phyloP scores from a whole-genome alignment of 2,113 vertebrate species.

The Elgaria multicarinata region DNA sequence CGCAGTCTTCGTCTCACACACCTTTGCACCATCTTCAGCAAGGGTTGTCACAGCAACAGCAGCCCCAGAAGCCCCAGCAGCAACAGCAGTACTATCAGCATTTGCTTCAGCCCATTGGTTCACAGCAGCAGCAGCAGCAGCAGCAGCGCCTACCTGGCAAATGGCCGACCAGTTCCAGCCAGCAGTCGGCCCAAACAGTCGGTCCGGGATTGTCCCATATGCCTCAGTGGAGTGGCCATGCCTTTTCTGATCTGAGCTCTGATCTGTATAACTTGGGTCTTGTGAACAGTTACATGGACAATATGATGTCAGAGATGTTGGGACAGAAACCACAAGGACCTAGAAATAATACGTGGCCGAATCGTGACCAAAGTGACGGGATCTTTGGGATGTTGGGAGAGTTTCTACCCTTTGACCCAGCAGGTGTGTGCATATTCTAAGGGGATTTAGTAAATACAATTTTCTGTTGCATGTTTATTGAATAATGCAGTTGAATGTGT shows the following conservation, averaged over 20 bases:
- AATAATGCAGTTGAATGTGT: background rate
- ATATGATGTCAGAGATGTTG: conserved; percentile 94
- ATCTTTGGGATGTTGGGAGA: conserved; percentile 94
- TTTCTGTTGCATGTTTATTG: background rate
- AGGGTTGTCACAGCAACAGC: conserved; percentile 61
- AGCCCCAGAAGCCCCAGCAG: conserved; percentile 65
- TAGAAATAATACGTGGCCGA: conserved; percentile 99
- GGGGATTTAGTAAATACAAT: background rate
- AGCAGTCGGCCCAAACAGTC: conserved; percentile 82
- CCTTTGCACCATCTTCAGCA: conserved; percentile 82
- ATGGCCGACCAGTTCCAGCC: conserved; percentile 85
- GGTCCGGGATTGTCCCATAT: conserved; percentile 88
- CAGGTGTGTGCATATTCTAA: conserved; percentile 81
- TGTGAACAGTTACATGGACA: conserved; percentile 98
- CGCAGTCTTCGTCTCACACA: conserved; percentile 81
- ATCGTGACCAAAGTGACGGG: conserved; percentile 95
- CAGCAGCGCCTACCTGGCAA: conserved; percentile 85
- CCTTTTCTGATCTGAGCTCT: conserved; percentile 91
- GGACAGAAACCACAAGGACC: conserved; percentile 96
- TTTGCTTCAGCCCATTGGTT: conserved; percentile 88
- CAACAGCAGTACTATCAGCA: conserved; percentile 89
- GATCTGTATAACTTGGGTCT: conserved; percentile 96
- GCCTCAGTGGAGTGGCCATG: conserved; percentile 89
- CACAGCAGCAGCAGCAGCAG: conserved; percentile 71
- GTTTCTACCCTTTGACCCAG: conserved; percentile 95